Conservation (phyloP, 2,888 invertebrate genomes). For the Criorhina ranunculi region DNA sequence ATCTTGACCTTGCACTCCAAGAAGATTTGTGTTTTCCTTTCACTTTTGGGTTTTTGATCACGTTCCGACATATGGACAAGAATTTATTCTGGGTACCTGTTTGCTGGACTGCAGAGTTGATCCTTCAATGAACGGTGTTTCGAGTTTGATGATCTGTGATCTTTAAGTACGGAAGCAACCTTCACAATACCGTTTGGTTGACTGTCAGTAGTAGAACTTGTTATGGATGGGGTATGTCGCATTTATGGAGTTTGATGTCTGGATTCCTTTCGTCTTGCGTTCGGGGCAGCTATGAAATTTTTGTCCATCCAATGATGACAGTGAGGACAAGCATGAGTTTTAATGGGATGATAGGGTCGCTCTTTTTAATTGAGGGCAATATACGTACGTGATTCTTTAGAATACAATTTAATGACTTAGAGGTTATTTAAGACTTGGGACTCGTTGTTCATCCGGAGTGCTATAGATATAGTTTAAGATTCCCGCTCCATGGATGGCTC, state of each 20-base stretch:
- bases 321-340: no score
- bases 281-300: no score
- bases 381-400: no score
- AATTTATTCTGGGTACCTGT: constrained; percentile 30
- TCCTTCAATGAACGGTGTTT: constrained; percentile 35
- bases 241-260: background rate
- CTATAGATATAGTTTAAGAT: no score
- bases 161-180: constrained; percentile 13
- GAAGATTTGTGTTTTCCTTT: constrained; percentile 53
- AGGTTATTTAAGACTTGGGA: no score
- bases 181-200: constrained; percentile 35
- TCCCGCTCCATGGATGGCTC: no score
- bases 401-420: no score
- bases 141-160: constrained; percentile 30
- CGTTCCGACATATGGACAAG: background rate
- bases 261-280: background rate
- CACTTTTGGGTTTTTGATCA: constrained; percentile 54
- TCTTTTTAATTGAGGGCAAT: no score
- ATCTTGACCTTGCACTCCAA: constrained; percentile 58
- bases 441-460: no score
- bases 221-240: background rate
- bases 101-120: background rate
- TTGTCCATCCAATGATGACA: no score
- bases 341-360: no score
- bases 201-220: background rate